Percentiles rank a stretch among this genome's conserved stretches.
phyloP scores from a whole-genome alignment of 2,888 invertebrate genomes.

The Panzeria rudis region DNA sequence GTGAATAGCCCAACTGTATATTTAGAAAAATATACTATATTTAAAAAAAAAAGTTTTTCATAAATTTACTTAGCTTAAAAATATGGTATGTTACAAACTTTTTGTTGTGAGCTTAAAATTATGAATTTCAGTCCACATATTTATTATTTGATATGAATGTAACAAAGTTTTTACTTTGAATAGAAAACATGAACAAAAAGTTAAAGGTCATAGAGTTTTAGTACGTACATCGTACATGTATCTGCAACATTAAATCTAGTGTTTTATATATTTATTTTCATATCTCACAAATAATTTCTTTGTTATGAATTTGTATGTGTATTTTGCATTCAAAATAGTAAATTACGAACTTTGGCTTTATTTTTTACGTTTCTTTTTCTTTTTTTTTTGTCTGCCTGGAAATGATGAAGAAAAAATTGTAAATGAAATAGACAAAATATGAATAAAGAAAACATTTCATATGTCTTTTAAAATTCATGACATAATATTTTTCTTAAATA shows the following conservation, averaged over 20 bases:
- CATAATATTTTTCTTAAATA: conserved; percentile 66
- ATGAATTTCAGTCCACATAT: background rate
- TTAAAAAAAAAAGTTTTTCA: too few species aligned
- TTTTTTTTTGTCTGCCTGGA: background rate
- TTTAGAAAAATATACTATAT: too few species aligned
- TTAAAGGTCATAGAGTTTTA: conserved; percentile 65
- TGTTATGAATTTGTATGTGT: conserved; percentile 49
- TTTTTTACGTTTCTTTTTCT: conserved; percentile 20
- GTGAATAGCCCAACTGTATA: too few species aligned
- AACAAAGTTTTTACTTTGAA: conserved; percentile 34
- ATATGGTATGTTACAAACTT: background rate
- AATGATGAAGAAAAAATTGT: background rate
- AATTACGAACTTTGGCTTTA: conserved; percentile 20
- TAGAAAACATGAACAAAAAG: conserved; percentile 37
- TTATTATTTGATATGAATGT: conserved; percentile 29
- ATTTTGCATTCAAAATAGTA: conserved; percentile 42
- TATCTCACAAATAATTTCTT: conserved; percentile 44
- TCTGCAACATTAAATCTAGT: conserved; percentile 15
- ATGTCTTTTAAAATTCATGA: conserved; percentile 71
- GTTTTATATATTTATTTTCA: conserved; percentile 13
- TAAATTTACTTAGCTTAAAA: too few species aligned
- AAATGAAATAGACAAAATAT: conserved; percentile 41
- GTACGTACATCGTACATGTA: background rate
- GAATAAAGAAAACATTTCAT: conserved; percentile 57
- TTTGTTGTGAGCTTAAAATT: conserved; percentile 11